phyloP scores from a whole-genome alignment of 1,140 invertebrate genomes.

The Drosophila fuyamai region DNA sequence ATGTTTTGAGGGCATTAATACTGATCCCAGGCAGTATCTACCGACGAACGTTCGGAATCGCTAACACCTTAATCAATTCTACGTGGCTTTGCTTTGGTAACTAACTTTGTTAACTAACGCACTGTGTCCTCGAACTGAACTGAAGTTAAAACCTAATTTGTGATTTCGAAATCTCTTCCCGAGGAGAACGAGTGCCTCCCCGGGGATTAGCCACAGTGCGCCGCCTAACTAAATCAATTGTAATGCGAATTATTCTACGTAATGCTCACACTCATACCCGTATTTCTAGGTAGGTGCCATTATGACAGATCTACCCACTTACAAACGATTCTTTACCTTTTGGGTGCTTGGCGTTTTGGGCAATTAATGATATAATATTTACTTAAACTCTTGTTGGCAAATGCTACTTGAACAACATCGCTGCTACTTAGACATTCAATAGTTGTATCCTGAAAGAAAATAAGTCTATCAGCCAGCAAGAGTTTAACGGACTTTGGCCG shows the following conservation, averaged over 20 bases:
- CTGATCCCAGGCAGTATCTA: not conserved
- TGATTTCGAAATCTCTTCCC: not conserved
- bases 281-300: not conserved
- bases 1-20: not conserved
- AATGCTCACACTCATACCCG: slow-evolving; percentile 16
- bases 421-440: not conserved
- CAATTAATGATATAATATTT: not conserved
- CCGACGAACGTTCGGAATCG: slow-evolving; percentile 1
- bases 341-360: not conserved
- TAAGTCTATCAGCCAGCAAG: not conserved
- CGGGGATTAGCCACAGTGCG: slow-evolving; percentile 31
- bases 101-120: slow-evolving; percentile 34
- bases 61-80: slow-evolving; percentile 45
- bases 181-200: not conserved
- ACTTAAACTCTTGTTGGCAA: not conserved
- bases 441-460: not conserved
- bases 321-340: not conserved
- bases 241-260: slow-evolving; percentile 8
- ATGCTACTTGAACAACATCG: not conserved
- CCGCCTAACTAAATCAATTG: slow-evolving; percentile 42
- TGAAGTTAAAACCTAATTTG: slow-evolving; percentile 2
- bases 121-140: slow-evolving; percentile 21
- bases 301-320: slow-evolving; percentile 1
- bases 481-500: not conserved
- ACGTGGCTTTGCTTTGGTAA: slow-evolving; percentile 26